Evolutionary conservation across 1,140 invertebrate genomes (phyloP).

Genomic region (Scaptomyza graminum): DNA sequence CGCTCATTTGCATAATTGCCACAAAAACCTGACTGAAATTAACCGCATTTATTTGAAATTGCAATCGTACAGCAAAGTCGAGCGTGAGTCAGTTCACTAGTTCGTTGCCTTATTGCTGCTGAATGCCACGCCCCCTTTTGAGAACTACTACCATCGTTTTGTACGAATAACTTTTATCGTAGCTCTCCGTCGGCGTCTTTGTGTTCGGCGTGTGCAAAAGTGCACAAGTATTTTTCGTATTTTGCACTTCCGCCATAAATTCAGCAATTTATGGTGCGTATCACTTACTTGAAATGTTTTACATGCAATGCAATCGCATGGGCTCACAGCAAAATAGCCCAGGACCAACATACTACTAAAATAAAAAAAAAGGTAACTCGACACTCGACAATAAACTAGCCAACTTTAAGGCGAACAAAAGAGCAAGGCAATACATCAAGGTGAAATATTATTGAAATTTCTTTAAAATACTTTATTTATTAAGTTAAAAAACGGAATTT

Average conservation of each 20-base stretch:
- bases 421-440: neutral
- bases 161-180: slow-evolving; percentile 34
- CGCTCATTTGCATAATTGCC: slow-evolving; percentile 67
- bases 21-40: slow-evolving; percentile 50
- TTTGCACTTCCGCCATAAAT: slow-evolving; percentile 80
- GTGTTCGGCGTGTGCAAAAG: slow-evolving; percentile 37
- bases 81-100: neutral
- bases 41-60: slow-evolving; percentile 70
- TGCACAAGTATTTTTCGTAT: slow-evolving; percentile 75
- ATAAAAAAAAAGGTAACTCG: slow-evolving; percentile 2
- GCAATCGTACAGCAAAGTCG: slow-evolving; percentile 27
- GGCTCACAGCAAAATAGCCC: slow-evolving; percentile 24
- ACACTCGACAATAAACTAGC: neutral
- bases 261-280: slow-evolving; percentile 75
- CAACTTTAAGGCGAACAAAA: neutral
- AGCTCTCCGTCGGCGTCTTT: slow-evolving; percentile 9
- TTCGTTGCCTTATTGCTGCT: neutral
- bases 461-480: neutral
- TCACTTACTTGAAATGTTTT: slow-evolving; percentile 72
- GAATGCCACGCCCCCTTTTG: slow-evolving; percentile 9
- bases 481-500: neutral
- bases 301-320: slow-evolving; percentile 53
- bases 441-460: slow-evolving; percentile 1
- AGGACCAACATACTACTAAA: neutral
- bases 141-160: slow-evolving; percentile 3